Conservation (phyloP, 2,797 vertebrate species). For the Pangasius larnaudii region DNA sequence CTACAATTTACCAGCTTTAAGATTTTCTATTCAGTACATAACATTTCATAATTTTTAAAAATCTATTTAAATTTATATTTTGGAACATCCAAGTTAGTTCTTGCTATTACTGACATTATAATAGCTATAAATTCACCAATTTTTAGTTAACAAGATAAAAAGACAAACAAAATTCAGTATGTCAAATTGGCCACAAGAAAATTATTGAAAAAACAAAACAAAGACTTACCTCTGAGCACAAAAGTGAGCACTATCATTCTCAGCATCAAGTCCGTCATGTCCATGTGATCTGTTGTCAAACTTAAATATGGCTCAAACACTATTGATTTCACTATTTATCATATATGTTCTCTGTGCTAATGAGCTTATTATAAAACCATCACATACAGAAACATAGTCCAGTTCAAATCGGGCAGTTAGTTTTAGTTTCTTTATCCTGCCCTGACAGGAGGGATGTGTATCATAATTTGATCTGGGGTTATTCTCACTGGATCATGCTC, state of each 20-base stretch:
- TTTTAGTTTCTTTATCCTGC: constrained; percentile 44
- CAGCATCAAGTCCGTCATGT: constrained; percentile 1
- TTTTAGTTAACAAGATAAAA: not conserved
- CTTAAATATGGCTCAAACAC: not conserved
- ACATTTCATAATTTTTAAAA: too few relatives aligned
- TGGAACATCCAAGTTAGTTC: not conserved
- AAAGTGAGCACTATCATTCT: constrained; percentile 24
- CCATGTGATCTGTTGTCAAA: not conserved
- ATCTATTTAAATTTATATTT: too few relatives aligned
- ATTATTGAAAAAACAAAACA: not conserved
- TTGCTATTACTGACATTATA: not conserved
- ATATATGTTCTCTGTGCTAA: not conserved
- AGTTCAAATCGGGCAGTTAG: constrained; percentile 2
- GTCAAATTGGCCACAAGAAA: not conserved
- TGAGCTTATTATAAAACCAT: not conserved
- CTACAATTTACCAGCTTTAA: not conserved
- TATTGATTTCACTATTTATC: not conserved
- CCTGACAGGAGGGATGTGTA: constrained; percentile 21
- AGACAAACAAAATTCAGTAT: not conserved
- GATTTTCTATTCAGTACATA: too few relatives aligned
- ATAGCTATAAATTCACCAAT: not conserved
- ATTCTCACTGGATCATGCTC: constrained; percentile 28
- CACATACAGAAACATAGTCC: not conserved
- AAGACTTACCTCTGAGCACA: constrained; percentile 39
- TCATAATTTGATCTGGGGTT: constrained; percentile 43